Evolutionary conservation across 2,797 vertebrate species (phyloP).

Genomic region (Thalassophryne amazonica): DNA sequence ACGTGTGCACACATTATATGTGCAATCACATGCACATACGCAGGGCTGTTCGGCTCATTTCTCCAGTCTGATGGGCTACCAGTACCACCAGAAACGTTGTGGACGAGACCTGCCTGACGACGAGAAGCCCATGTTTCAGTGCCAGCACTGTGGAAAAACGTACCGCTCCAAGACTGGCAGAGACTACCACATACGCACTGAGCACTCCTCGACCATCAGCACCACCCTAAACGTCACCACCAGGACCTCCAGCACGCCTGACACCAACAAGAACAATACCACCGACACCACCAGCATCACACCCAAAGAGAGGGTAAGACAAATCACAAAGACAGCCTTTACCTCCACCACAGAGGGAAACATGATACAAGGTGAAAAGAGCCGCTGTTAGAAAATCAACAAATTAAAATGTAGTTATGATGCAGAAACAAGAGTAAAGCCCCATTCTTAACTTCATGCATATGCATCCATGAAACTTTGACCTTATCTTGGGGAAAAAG

Average conservation of each 20-base stretch:
- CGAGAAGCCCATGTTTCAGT: slow-evolving; percentile 88
- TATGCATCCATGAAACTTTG: too few species aligned
- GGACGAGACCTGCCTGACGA: slow-evolving; percentile 85
- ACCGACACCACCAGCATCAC: slow-evolving; percentile 71
- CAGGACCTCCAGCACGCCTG: slow-evolving; percentile 13
- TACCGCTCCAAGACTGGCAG: slow-evolving; percentile 94
- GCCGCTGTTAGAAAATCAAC: too few species aligned
- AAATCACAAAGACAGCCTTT: neutral
- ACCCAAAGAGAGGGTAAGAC: slow-evolving; percentile 65
- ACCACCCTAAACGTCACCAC: slow-evolving; percentile 20
- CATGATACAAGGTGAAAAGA: too few species aligned
- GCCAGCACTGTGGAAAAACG: slow-evolving; percentile 87
- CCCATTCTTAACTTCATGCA: too few species aligned
- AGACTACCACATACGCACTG: slow-evolving; percentile 88
- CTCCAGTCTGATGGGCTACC: slow-evolving; percentile 95
- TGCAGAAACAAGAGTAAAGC: too few species aligned
- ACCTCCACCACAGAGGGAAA: too few species aligned
- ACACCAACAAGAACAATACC: slow-evolving; percentile 39
- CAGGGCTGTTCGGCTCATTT: slow-evolving; percentile 92
- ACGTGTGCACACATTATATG: slow-evolving; percentile 38
- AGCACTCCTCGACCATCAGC: slow-evolving; percentile 40
- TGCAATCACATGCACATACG: neutral
- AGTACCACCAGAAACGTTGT: slow-evolving; percentile 95
- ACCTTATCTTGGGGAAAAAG: too few species aligned
- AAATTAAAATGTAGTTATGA: too few species aligned